Base-by-base conservation (phyloP, 2,888 invertebrate species). In the Agrilus biguttatus region DNA sequence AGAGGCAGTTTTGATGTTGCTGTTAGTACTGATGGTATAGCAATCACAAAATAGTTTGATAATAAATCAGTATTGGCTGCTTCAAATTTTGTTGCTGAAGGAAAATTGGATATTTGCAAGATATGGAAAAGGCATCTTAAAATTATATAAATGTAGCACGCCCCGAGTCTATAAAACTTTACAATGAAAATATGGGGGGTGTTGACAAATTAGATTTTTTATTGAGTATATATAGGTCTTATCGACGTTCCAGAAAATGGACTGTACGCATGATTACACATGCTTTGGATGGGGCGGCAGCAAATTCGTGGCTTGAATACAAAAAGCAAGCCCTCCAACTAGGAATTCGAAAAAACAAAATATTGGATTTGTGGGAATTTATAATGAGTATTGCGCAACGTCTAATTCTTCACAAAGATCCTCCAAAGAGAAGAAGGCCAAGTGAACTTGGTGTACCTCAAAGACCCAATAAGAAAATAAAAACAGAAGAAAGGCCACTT, bases 231-330 rank as follows among this genome's bases (percentile, higher is more conserved):
- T 37, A 37, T 14, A n/a, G 43, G 4, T 39, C 39, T n/a, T 43
- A 39, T 35, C 34, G 38, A n/a, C 19, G 43, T 23, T 43, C 43
- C 34, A n/a, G n/a, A n/a, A n/a, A n/a, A n/a, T n/a, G n/a, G n/a
- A n/a, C n/a, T 21, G 5, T 43, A 21, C 33, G 43, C 13, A 39
- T 43, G 28, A 35, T 43, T 39, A 43, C 43, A 10, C 43, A 43
- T 34, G 38, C 33, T n/a, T 23, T 43, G 14, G 43, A 43, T 39
- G 12, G 38, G 14, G 35, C 35, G 12, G 19, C 17, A 23, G 33
- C 35, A 12, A 42, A 43, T 33, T 17, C 35, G n/a, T 43, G 43
- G 43, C 3, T 38, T 13, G 21, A 43, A 34, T 43, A 43, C 19
- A 35, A 36, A 21, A 17, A 38, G 6, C 6, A 39, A n/a, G 33